Evolutionary conservation across 2,113 vertebrate species (phyloP).

Genomic region (Semnornis frantzii): DNA sequence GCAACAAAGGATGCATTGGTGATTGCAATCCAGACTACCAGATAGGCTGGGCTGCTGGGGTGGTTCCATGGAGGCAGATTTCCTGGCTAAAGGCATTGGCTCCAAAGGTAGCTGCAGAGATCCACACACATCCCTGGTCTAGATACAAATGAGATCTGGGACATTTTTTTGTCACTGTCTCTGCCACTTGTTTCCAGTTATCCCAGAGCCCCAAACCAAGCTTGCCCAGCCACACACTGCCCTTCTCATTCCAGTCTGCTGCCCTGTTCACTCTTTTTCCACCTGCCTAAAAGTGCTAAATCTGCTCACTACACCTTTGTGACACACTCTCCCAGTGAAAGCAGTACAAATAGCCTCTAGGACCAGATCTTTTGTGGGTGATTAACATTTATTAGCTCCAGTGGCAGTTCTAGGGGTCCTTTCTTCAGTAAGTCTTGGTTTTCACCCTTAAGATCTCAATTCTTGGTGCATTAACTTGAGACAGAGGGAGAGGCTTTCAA

Average conservation of each 20-base stretch:
- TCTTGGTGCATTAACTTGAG: background rate
- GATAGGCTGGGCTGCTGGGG: background rate
- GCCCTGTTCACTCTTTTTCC: background rate
- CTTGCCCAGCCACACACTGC: background rate
- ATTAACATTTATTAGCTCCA: background rate
- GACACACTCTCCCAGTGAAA: too few species aligned
- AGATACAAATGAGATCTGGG: background rate
- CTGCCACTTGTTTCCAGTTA: background rate
- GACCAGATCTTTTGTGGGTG: background rate
- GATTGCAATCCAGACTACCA: background rate
- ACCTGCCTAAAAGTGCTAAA: background rate
- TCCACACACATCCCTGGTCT: background rate
- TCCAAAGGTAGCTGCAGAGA: background rate
- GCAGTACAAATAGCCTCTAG: background rate
- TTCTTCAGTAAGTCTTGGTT: background rate
- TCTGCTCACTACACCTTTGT: background rate
- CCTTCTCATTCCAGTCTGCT: background rate
- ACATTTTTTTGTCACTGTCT: background rate
- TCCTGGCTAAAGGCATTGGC: rapidly evolving
- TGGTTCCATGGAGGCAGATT: background rate
- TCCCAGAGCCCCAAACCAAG: background rate
- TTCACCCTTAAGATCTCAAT: background rate
- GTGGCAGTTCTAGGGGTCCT: background rate
- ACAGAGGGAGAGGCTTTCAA: background rate
- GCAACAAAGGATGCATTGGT: background rate